Percentiles rank a stretch among this genome's conserved stretches.
Evolutionary conservation across 2,113 vertebrate species (phyloP).

Genomic region (Pituophis catenifer): DNA sequence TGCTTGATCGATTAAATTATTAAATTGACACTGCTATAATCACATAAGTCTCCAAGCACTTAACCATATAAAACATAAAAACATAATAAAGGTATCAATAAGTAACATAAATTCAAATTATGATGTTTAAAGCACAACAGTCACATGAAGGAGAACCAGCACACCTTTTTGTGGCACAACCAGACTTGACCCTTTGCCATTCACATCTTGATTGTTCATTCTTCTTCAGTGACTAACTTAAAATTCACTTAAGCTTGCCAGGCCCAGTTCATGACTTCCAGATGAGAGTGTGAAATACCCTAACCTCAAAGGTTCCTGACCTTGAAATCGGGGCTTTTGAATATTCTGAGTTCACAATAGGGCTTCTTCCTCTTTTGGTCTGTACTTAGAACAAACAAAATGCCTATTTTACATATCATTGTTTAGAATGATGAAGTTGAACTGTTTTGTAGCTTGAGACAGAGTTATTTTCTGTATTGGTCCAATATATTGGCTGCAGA

Average conservation of each 20-base stretch:
- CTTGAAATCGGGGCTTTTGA: background rate
- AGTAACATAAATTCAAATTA: background rate
- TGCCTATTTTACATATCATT: background rate
- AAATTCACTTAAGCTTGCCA: background rate
- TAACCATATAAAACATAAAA: background rate
- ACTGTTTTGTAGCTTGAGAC: background rate
- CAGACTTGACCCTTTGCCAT: background rate
- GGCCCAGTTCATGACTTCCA: no score
- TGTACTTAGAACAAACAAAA: background rate
- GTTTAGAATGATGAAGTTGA: background rate
- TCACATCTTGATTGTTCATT: background rate
- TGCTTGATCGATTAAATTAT: background rate
- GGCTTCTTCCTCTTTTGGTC: background rate
- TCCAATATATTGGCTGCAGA: background rate
- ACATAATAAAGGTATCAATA: background rate
- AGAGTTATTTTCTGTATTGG: background rate
- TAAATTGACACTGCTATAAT: background rate
- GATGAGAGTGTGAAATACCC: background rate
- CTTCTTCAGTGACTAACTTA: background rate
- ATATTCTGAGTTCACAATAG: background rate
- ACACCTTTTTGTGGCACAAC: background rate
- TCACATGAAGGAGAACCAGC: background rate
- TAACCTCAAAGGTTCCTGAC: background rate
- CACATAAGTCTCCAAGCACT: background rate
- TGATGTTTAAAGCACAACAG: background rate